Evolutionary conservation across 2,888 invertebrate genomes (phyloP).

Genomic region (Pheosia tremula): DNA sequence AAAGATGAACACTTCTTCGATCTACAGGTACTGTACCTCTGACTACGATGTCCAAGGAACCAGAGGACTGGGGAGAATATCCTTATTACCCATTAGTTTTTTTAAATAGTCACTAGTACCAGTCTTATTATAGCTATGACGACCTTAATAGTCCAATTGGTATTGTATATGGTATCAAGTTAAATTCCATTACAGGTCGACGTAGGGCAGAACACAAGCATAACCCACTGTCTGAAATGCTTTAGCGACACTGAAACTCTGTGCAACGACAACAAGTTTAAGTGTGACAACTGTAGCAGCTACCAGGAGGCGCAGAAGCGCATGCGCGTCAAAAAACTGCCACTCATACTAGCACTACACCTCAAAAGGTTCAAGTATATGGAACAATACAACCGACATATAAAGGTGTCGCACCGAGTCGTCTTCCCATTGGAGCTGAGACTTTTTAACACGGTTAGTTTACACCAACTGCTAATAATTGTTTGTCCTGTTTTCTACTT

Average conservation of each 20-base stretch:
- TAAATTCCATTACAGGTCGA: slow-evolving; percentile 91
- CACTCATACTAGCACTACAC: slow-evolving; percentile 98
- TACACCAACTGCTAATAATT: not conserved
- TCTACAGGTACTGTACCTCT: slow-evolving; percentile 86
- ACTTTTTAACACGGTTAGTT: slow-evolving; percentile 94
- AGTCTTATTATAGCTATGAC: no score
- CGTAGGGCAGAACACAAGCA: slow-evolving; percentile 99
- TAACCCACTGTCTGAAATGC: slow-evolving; percentile 98
- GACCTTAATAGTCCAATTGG: not conserved
- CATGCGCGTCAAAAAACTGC: slow-evolving; percentile 99
- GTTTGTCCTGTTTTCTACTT: no score
- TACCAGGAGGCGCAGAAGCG: slow-evolving; percentile 99
- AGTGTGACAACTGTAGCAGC: slow-evolving; percentile 99
- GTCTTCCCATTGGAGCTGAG: slow-evolving; percentile 99
- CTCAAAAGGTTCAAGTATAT: slow-evolving; percentile 99
- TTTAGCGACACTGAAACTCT: slow-evolving; percentile 99
- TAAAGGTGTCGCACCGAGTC: slow-evolving; percentile 99
- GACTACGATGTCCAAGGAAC: no score
- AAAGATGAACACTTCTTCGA: slow-evolving; percentile 99
- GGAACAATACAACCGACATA: slow-evolving; percentile 99
- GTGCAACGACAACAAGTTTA: slow-evolving; percentile 99
- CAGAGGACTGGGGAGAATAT: no score
- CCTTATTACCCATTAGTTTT: no score
- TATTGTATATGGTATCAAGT: not conserved
- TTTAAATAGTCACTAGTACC: no score